phyloP scores from a whole-genome alignment of 2,113 vertebrate species.

The Paedocypris sp. region DNA sequence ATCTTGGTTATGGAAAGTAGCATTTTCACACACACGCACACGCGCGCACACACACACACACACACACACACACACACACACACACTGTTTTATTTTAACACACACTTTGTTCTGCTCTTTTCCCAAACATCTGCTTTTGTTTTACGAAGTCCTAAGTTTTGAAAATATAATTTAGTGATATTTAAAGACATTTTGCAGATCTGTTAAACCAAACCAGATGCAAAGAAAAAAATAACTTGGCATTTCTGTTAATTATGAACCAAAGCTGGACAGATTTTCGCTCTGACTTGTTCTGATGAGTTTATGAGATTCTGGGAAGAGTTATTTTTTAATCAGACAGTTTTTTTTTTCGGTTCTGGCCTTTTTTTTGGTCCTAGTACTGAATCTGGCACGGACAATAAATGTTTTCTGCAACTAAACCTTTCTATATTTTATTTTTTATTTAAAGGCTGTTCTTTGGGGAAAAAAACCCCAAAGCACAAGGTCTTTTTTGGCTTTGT shows the following conservation, averaged over 20 bases:
- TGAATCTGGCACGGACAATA: background rate
- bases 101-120: constrained; percentile 31
- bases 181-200: constrained; percentile 32
- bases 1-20: background rate
- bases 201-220: constrained; percentile 27
- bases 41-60: background rate
- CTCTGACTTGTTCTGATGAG: background rate
- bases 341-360: background rate
- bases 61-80: background rate
- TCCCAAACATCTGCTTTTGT: constrained; percentile 42
- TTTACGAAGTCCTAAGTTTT: constrained; percentile 31
- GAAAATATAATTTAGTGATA: constrained; percentile 27
- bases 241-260: constrained; percentile 24
- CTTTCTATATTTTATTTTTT: background rate
- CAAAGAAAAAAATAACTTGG: constrained; percentile 18
- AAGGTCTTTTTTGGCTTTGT: constrained; percentile 21
- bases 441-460: background rate
- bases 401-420: background rate
- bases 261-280: background rate
- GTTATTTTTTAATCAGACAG: too few relatives aligned
- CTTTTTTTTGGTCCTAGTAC: background rate
- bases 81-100: constrained; percentile 3
- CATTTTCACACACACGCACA: background rate
- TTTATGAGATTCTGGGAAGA: background rate
- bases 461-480: background rate